Base-by-base conservation (phyloP, 2,888 invertebrate genomes). In the Andrena hattorfiana region DNA sequence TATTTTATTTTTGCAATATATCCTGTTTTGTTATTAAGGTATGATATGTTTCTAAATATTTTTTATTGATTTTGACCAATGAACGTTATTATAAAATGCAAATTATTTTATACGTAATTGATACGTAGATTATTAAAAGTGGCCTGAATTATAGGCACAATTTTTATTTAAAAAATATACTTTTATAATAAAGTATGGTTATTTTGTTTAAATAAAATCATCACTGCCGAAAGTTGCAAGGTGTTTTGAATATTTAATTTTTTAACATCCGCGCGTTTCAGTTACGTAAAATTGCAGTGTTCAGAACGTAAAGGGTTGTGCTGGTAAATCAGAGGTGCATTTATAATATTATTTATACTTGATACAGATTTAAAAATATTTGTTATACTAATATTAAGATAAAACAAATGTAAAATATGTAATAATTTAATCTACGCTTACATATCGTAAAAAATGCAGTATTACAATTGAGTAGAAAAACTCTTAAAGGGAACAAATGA, bases 61-160 rank as follows among this genome's bases (percentile, higher is more conserved):
- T 77, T 60, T 73, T 73, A 72, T 20, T 72, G 10, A 56, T 16
- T 48, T 66, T 26, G 49, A 72, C 59, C 13, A 35, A 26, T 13
- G 26, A 2, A 64, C 0, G 8, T 23, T 26, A 64, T 72, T 59
- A 63, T 32, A 26, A 35, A 49, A 16, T n/a, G 13, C 16, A 35
- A 23, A 35, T 8, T 28, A n/a, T 35, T 49, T 32, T 30, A 28
- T 70, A 48, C 20, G 66, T 23, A 23, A 30, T 75, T 30, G n/a
- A 56, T 48, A 42, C 20, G 30, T 56, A 56, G 20, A 23, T 5
- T 26, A 56, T 56, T 23, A 26, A 56, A 56, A 7, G 7, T 7
- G 51, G 1, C 42, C 13, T 20, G 6, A 51, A 8, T 7, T 51
- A 20, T 51, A 7, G 23, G 59, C 48, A 32, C n/a, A 63, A 42